Evolutionary conservation across 2,113 vertebrate species (phyloP).

Genomic region (Talpa occidentalis): DNA sequence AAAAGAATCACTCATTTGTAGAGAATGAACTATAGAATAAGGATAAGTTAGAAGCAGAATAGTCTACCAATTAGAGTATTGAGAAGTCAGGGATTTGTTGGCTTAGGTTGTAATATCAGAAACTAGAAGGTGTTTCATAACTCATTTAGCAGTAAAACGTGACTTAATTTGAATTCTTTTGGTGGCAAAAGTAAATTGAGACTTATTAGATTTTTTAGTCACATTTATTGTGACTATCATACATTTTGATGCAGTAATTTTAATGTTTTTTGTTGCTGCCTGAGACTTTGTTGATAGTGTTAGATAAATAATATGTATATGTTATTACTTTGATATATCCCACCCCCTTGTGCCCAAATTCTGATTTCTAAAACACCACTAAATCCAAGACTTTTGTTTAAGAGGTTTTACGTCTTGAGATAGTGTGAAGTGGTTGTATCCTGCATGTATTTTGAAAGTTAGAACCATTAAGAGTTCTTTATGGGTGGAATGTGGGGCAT

Average conservation of each 20-base stretch:
- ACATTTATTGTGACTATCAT: not conserved
- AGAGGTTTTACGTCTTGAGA: not conserved
- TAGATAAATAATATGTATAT: not conserved
- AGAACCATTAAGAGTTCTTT: not conserved
- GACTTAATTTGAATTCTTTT: not conserved
- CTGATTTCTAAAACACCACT: constrained; percentile 16
- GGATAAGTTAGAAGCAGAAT: not conserved
- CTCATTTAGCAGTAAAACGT: not conserved
- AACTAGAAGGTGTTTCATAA: not conserved
- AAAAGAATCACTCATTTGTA: not conserved
- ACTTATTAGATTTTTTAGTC: not conserved
- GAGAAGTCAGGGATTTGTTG: not conserved
- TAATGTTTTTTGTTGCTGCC: constrained; percentile 6
- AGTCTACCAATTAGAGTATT: not conserved
- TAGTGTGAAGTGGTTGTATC: not conserved
- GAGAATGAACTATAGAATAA: not conserved
- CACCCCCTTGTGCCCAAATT: not conserved
- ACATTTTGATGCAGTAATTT: constrained; percentile 5
- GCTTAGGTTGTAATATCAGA: not conserved
- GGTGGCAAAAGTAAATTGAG: constrained; percentile 3
- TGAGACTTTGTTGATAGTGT: not conserved
- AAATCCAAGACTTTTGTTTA: constrained; percentile 26
- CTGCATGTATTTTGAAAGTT: constrained; percentile 31
- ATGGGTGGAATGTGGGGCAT: not conserved
- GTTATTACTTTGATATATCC: not conserved